A percentile compares a stretch with the other conserved stretches of the same genome.
phyloP scores from a whole-genome alignment of 2,797 vertebrate genomes.

The Amphiprion clarkii region DNA sequence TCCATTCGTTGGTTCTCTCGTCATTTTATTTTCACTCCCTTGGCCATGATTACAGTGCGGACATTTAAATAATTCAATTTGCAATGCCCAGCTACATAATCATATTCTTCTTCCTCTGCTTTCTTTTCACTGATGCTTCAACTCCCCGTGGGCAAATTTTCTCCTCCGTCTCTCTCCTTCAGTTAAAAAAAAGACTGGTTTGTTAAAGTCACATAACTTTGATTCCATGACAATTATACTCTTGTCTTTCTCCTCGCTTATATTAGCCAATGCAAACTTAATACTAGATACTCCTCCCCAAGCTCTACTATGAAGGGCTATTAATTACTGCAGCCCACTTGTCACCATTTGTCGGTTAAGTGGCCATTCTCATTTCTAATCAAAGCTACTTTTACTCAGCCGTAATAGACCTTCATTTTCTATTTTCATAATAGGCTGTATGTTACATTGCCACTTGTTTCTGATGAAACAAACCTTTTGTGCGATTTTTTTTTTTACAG shows the following conservation, averaged over 20 bases:
- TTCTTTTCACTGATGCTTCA: constrained; percentile 56
- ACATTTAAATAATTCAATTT: constrained; percentile 80
- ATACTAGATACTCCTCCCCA: constrained; percentile 20
- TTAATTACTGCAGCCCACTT: constrained; percentile 62
- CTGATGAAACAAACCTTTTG: background rate
- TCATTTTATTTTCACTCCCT: constrained; percentile 60
- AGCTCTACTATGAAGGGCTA: constrained; percentile 43
- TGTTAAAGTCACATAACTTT: constrained; percentile 48
- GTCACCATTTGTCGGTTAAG: constrained; percentile 48
- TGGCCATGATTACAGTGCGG: constrained; percentile 52
- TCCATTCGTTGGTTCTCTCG: constrained; percentile 36
- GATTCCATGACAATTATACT: constrained; percentile 39
- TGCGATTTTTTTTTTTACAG: background rate
- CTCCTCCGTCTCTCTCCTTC: constrained; percentile 50
- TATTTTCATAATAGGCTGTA: constrained; percentile 2
- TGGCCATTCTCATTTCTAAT: constrained; percentile 41
- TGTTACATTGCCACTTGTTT: constrained; percentile 6
- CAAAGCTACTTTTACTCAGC: constrained; percentile 42
- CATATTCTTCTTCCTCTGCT: constrained; percentile 53
- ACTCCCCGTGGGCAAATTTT: constrained; percentile 54
- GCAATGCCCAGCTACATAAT: constrained; percentile 67
- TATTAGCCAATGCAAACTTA: constrained; percentile 37
- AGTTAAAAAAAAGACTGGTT: constrained; percentile 12
- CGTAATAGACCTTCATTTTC: constrained; percentile 4
- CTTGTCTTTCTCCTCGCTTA: constrained; percentile 17